phyloP scores from a whole-genome alignment of 2,113 vertebrate genomes.

The Neolamprologus toae region DNA sequence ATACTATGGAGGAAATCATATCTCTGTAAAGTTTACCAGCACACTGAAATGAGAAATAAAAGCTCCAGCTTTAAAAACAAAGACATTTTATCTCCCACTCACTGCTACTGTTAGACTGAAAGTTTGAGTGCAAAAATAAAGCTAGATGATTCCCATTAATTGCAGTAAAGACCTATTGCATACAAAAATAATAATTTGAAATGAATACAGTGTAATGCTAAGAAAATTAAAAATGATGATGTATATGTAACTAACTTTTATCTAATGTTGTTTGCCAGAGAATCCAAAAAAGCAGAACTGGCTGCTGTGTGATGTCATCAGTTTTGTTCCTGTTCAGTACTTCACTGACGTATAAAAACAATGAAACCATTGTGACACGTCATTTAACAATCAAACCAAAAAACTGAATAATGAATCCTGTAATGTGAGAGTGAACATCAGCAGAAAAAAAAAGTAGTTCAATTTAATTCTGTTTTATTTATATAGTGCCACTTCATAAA shows the following conservation, averaged over 20 bases:
- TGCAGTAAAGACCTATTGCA: not conserved
- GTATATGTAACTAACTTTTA: not conserved
- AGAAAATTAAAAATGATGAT: not conserved
- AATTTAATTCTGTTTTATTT: not conserved
- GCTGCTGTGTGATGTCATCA: conserved; percentile 46
- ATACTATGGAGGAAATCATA: not conserved
- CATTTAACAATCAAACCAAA: not conserved
- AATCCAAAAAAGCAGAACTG: conserved; percentile 17
- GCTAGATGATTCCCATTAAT: accelerated
- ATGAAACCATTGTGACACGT: accelerated
- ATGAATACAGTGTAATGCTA: not conserved
- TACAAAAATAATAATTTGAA: conserved; percentile 41
- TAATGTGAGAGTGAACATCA: accelerated
- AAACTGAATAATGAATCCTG: not conserved
- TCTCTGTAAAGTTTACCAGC: conserved; percentile 19
- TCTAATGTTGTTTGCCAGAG: conserved; percentile 23
- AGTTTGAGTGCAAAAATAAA: not conserved
- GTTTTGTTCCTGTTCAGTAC: conserved; percentile 26
- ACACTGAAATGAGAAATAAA: accelerated
- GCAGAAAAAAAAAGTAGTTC: not conserved
- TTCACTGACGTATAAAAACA: conserved; percentile 29
- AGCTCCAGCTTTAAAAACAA: accelerated
- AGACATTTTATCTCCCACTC: accelerated
- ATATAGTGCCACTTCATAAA: not conserved
- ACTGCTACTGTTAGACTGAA: not conserved